phyloP scores from a whole-genome alignment of 2,797 vertebrate species.

The Paratrypauchen microcephalus region DNA sequence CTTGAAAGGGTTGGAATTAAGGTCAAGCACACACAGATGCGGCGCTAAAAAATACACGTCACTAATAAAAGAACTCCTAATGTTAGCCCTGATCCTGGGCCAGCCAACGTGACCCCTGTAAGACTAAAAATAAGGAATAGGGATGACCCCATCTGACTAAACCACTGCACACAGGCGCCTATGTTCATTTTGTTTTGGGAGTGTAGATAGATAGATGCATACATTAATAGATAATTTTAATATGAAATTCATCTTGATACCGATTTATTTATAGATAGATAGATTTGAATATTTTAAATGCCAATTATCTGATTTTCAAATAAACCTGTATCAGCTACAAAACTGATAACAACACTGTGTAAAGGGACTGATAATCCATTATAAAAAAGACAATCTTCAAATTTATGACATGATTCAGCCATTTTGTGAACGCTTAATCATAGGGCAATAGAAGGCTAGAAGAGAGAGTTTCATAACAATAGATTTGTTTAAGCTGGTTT shows the following conservation, averaged over 20 bases:
- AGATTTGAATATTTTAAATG: not conserved
- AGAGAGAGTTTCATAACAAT: conserved; percentile 55
- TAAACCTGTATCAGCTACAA: not conserved
- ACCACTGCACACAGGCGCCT: conserved; percentile 21
- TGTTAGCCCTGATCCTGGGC: conserved; percentile 55
- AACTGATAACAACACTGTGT: conserved; percentile 5
- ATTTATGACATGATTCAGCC: conserved; percentile 36
- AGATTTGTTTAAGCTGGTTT: conserved; percentile 56
- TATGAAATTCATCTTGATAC: too few species aligned
- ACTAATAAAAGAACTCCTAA: conserved; percentile 64
- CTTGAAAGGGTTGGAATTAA: not conserved
- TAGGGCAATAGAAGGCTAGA: conserved; percentile 25
- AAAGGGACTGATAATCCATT: conserved; percentile 24
- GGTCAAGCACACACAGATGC: conserved; percentile 26
- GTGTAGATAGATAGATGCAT: not conserved
- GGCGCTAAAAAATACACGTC: conserved; percentile 18
- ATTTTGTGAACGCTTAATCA: conserved; percentile 7
- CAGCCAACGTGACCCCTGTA: conserved; percentile 62
- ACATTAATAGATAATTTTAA: not conserved
- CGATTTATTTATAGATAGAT: not conserved
- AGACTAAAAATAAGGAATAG: conserved; percentile 67
- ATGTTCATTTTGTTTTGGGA: not conserved
- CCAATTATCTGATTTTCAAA: not conserved
- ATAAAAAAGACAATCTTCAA: conserved; percentile 14
- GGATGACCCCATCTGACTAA: conserved; percentile 11